Evolutionary conservation across 1,140 invertebrate species (phyloP), one percentile per base, ranked within the genome.

Genomic region (Drosophila arizonae): DNA sequence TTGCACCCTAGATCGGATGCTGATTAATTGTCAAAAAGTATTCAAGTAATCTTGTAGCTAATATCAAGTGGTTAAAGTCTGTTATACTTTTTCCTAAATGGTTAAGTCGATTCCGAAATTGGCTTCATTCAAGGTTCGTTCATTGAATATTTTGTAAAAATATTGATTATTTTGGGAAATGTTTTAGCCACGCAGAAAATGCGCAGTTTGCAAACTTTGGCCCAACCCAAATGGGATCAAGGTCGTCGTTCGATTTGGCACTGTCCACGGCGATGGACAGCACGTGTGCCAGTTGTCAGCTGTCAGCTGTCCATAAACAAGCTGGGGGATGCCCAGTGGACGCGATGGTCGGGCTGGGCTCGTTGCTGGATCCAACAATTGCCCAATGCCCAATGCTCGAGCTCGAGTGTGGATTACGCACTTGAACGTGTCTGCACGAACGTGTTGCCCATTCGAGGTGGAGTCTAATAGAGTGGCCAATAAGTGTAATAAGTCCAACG

Each of bases 351-450:
- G 43, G 6, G 43, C 43, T 46, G 43, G 43, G 21, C 21, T 9
- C 46, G 46, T 8, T 15, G 56, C 10, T 43, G 13, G 56, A 45
- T 60, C 54, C 39, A 41, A 52, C 52, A 64, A 57, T 65, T n/a
- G 17, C 26, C 15, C 70, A 72, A 72, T 56, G 50, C 24, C 21
- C 65, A 6, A 56, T 24, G 21, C 21, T 24, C 21, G 21, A 24
- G 21, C 21, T 33, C 41, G 41, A 39, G 52, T 15, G 30, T 15
- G 33, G 30, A 45, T 72, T 72, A 68, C 70, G 70, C 70, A 72
- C 56, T 72, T 41, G 30, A 21, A 72, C 70, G 70, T 72, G 70
- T 48, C 41, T 21, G 50, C 17, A 26, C 13, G 56, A 15, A 46
- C 43, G 69, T 66, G 62, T 66, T 46, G 55, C 63, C 54, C 21